phyloP scores from a whole-genome alignment of 2,888 invertebrate genomes.

The Panzeria rudis region DNA sequence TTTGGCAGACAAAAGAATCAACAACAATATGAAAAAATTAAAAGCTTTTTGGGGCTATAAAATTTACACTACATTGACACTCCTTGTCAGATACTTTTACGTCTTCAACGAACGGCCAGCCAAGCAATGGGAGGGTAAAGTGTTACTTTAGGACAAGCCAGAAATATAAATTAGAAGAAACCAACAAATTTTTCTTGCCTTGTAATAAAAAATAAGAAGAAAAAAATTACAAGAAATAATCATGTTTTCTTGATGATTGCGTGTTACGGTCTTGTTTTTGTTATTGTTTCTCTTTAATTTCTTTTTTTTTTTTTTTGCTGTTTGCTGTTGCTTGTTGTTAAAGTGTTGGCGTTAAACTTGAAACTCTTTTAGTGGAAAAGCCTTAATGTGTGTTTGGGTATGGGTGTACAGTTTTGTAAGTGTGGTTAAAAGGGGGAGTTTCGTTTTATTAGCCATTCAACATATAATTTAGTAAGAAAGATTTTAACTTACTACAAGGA shows the following conservation, averaged over 20 bases:
- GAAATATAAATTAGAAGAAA: conserved; percentile 10
- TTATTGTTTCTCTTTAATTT: conserved; percentile 23
- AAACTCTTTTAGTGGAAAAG: conserved; percentile 21
- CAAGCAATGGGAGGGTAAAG: conserved; percentile 23
- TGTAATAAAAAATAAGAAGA: conserved; percentile 17
- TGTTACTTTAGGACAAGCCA: conserved; percentile 13
- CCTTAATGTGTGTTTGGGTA: neutral
- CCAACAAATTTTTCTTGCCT: conserved; percentile 45
- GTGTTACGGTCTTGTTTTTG: conserved; percentile 54
- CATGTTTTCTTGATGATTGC: conserved; percentile 70
- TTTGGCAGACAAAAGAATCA: neutral
- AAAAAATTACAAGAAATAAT: conserved; percentile 68
- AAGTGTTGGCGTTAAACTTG: conserved; percentile 49
- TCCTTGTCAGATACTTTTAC: conserved; percentile 57
- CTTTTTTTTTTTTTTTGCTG: neutral
- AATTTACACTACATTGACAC: conserved; percentile 70
- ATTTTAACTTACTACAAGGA: neutral
- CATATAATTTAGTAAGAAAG: conserved; percentile 13
- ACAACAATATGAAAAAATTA: conserved; percentile 27
- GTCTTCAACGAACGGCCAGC: neutral
- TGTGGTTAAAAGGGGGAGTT: conserved; percentile 27
- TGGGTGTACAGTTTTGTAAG: neutral
- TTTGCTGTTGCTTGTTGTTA: neutral
- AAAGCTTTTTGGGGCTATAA: conserved; percentile 68
- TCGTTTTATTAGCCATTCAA: conserved; percentile 36